Percentiles rank a stretch among this genome's conserved stretches.
Conservation (phyloP, 1,140 invertebrate species). For the Monomorium pharaonis region DNA sequence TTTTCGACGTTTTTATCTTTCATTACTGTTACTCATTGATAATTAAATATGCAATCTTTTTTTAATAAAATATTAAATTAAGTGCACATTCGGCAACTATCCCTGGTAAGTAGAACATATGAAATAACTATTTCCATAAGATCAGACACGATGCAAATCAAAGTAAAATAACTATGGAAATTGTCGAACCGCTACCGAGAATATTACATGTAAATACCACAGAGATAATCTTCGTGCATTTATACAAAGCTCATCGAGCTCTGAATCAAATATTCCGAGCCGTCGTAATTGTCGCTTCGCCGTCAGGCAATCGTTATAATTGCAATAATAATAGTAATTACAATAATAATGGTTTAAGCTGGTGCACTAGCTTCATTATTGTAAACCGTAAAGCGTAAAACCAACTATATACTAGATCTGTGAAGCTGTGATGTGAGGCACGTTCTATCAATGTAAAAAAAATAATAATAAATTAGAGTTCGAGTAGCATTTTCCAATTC, state of each 20-base stretch:
- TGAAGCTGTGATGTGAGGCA: too few relatives aligned
- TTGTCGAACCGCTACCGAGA: background rate
- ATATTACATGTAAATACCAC: conserved; percentile 15
- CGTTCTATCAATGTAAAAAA: too few relatives aligned
- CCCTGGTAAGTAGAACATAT: too few relatives aligned
- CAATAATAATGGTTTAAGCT: conserved; percentile 70
- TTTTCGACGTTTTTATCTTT: too few relatives aligned
- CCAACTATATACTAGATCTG: background rate
- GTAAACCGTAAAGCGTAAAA: conserved; percentile 15
- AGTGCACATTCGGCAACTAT: too few relatives aligned
- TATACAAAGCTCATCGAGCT: conserved; percentile 4
- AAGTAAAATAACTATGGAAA: background rate
- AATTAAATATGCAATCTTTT: too few relatives aligned
- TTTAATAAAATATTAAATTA: too few relatives aligned
- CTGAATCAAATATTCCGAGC: background rate
- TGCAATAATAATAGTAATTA: conserved; percentile 77
- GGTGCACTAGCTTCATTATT: conserved; percentile 70
- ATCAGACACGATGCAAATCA: background rate
- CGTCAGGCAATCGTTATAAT: conserved; percentile 72
- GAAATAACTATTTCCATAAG: too few relatives aligned
- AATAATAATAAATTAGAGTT: too few relatives aligned
- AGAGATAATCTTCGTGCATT: conserved; percentile 32
- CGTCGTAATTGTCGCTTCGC: conserved; percentile 12
- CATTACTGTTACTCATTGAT: too few relatives aligned
- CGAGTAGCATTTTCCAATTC: too few relatives aligned